A percentile compares a stretch with the other conserved stretches of the same genome.
These are phyloP conservation scores for Elachura formosa DNA, from an alignment of 2,113 vertebrate species.

Conservation along the genomic window DNA sequence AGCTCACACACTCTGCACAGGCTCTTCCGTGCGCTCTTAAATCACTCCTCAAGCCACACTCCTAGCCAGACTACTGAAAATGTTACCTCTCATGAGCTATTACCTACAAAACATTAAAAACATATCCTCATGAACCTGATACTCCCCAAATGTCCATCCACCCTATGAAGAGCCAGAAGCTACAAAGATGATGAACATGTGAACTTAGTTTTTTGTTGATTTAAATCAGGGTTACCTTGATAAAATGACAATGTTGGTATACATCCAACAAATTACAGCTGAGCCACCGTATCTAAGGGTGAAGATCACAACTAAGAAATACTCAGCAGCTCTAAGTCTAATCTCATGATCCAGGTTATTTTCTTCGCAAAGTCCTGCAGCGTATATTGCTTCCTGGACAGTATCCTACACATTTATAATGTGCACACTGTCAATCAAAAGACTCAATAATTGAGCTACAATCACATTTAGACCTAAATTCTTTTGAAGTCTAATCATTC, in stretches of 20 bases:
- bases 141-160: fast-evolving
- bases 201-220: not conserved
- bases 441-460: not conserved
- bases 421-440: not conserved
- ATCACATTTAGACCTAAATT: not conserved
- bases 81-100: not conserved
- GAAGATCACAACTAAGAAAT: not conserved
- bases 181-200: not conserved
- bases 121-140: not conserved
- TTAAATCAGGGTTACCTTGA: not conserved
- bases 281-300: not conserved
- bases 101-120: not conserved
- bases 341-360: not conserved
- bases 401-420: not conserved
- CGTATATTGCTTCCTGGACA: not conserved
- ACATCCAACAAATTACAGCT: not conserved
- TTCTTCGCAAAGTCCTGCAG: not conserved
- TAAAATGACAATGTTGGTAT: not conserved
- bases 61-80: not conserved
- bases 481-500: not conserved
- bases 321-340: not conserved
- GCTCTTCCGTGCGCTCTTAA: not conserved
- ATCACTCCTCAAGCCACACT: not conserved
- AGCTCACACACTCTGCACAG: not conserved
- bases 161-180: not conserved